Base-by-base conservation (phyloP, 2,113 vertebrate species). In the Dunckerocampus dactyliophorus region DNA sequence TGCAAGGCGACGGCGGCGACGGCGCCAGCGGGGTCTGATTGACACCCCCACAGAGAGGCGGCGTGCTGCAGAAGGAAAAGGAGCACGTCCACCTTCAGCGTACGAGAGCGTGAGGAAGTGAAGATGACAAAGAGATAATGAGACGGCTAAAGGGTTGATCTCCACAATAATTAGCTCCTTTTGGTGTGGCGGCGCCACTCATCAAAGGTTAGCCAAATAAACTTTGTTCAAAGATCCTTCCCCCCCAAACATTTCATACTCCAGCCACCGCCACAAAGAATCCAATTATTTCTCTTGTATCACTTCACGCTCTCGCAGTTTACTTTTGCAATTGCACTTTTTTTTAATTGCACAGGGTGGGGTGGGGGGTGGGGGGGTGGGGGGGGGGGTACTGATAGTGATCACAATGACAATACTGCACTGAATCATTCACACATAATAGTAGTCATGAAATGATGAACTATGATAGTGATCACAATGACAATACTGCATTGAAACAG, bases 221-320 rank as follows among this genome's bases (percentile, higher is more conserved):
- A 85, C 65, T 82, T 85, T 81, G 76, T 84, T 85, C 81, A 87
- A 88, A 89, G 80, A 82, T 69, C 69, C 66, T 71, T 80, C 76
- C 66, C 53, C 73, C 70, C 64, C 72, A 86, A 80, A 85, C 66
- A 68, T 68, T 81, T 65, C 63, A 77, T 72, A 69, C 60, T 74
- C 62, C 71, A 65, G 24, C 24, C 24, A 28, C 24, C 24, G 24
- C 24, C 24, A 28, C 24, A 28, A 28, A 28, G 24, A 83, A 85
- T 88, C 74, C 72, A 89, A 87, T 88, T 85, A 88, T 84, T 87
- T 88, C 59, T 81, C 75, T 82, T 86, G 85, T 77, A 84, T 85
- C 82, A 79, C 71, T 71, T 79, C 68, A 81, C 72, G 80, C 69
- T 67, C 76, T 74, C 65, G 71, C 79, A 79, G 81, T 86, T 87